These are phyloP conservation scores for Gallinago jamesoni DNA, from an alignment of 2,113 vertebrate species.

Conservation along the genomic window DNA sequence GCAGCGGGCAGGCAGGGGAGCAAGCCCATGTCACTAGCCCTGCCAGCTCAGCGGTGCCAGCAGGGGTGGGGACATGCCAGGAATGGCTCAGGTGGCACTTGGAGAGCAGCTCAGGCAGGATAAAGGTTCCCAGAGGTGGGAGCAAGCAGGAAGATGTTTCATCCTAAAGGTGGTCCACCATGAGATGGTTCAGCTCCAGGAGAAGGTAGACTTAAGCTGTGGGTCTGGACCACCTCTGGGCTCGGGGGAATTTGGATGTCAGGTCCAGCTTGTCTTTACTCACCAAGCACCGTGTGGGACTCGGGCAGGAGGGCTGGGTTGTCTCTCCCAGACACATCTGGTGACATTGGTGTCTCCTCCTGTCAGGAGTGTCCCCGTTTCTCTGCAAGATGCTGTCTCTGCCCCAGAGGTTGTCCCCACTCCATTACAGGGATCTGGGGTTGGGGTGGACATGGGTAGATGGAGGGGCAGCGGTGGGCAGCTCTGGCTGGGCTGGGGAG, in stretches of 20 bases:
- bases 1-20: not conserved
- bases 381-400: not conserved
- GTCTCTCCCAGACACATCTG: not conserved
- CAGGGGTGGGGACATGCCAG: not conserved
- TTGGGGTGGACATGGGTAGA: not conserved
- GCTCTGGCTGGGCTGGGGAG: not conserved
- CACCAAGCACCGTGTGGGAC: not conserved
- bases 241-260: not conserved
- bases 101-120: not conserved
- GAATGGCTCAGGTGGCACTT: rapidly evolving
- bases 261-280: not conserved
- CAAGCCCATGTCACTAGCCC: not conserved
- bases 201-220: too few species aligned
- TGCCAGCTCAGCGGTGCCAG: not conserved
- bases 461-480: not conserved
- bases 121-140: not conserved
- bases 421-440: not conserved
- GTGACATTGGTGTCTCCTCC: not conserved
- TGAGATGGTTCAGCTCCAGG: not conserved
- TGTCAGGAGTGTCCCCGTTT: not conserved
- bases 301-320: not conserved
- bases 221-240: not conserved
- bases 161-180: not conserved
- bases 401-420: not conserved
- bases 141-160: not conserved